These are phyloP conservation scores for Hormiphora californensis DNA, from an alignment of 37 sponge, comb jelly and placozoan species.

Conservation along the genomic window DNA sequence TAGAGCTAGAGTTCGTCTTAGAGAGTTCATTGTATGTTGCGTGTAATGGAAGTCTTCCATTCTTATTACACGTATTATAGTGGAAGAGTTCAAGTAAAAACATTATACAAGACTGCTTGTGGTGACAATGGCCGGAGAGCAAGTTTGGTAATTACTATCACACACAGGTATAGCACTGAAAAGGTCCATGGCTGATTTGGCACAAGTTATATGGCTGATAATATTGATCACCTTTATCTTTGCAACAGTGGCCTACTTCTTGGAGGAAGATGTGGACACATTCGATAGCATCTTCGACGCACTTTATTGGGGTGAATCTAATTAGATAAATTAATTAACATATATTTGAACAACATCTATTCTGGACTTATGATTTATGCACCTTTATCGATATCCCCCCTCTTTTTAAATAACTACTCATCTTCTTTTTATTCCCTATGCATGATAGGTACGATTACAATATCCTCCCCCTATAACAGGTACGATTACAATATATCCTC, in stretches of 20 bases:
- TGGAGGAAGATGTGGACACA: neutral
- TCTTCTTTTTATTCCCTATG: neutral
- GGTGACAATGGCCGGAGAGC: too few species aligned
- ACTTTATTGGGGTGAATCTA: slow-evolving; percentile 8
- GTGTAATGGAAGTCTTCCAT: too few species aligned
- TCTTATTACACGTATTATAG: too few species aligned
- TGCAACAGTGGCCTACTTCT: neutral
- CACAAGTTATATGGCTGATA: neutral
- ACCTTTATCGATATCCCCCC: too few species aligned
- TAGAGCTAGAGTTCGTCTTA: too few species aligned
- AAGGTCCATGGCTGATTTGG: neutral
- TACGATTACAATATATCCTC: neutral
- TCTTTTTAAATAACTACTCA: neutral
- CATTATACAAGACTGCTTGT: too few species aligned
- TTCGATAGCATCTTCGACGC: neutral
- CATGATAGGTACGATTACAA: neutral
- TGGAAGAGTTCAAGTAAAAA: too few species aligned
- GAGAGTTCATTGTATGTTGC: too few species aligned
- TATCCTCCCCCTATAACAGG: neutral
- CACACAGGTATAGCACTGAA: neutral
- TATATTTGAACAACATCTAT: too few species aligned
- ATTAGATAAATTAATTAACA: too few species aligned
- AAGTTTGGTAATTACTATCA: too few species aligned
- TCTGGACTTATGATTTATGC: too few species aligned
- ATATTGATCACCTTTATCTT: neutral